Evolutionary conservation across 2,113 vertebrate genomes (phyloP).

Genomic region (Corydoras maculifer): DNA sequence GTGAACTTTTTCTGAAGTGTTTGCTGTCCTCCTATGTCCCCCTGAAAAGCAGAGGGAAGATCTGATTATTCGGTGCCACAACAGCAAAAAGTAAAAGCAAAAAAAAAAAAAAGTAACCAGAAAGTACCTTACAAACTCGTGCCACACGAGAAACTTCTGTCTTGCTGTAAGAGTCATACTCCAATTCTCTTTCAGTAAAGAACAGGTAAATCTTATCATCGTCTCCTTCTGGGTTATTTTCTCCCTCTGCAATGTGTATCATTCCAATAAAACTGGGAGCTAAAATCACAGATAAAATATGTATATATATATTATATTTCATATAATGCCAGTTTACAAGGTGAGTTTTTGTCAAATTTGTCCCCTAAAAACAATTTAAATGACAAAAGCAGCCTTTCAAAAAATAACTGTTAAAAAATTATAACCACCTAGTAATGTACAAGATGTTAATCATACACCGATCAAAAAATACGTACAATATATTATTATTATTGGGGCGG

Average conservation of each 20-base stretch:
- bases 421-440: no score
- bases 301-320: no score
- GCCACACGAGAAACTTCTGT: slow-evolving; percentile 71
- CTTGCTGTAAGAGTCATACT: slow-evolving; percentile 72
- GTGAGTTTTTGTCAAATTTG: no score
- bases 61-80: neutral
- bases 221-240: slow-evolving; percentile 50
- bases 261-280: slow-evolving; percentile 74
- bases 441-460: no score
- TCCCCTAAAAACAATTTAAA: no score
- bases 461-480: no score
- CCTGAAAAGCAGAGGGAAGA: slow-evolving; percentile 46
- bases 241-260: slow-evolving; percentile 63
- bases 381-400: no score
- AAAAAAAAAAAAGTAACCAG: neutral
- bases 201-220: slow-evolving; percentile 79
- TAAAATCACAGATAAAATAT: slow-evolving; percentile 45
- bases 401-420: no score
- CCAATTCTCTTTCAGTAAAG: slow-evolving; percentile 74
- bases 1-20: slow-evolving; percentile 71
- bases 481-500: no score
- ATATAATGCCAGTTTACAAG: no score
- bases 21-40: slow-evolving; percentile 64
- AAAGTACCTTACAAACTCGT: slow-evolving; percentile 69
- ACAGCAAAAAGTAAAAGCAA: no score